Conservation (phyloP, 2,113 vertebrate species). For the Spea multiplicata region DNA sequence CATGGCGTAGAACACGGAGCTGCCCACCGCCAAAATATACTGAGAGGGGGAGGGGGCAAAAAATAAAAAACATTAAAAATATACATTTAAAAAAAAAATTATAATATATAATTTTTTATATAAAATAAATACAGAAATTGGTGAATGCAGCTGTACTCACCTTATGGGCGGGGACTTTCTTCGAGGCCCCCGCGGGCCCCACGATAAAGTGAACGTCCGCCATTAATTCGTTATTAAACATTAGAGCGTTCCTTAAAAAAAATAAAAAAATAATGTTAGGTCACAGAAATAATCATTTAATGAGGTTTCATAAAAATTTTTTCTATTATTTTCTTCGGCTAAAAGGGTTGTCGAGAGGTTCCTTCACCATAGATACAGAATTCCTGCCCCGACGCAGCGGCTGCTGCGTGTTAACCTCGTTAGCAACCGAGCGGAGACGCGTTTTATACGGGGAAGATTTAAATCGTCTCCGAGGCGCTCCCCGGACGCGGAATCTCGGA, state of each 20-base stretch:
- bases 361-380: not conserved
- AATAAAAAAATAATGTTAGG: conserved; percentile 10
- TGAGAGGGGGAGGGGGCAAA: conserved; percentile 57
- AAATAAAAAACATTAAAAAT: not conserved
- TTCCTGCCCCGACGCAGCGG: not conserved
- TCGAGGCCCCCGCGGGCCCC: conserved; percentile 76
- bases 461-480: not conserved
- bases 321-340: not conserved
- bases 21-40: conserved; percentile 97
- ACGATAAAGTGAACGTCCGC: conserved; percentile 95
- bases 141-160: conserved; percentile 57
- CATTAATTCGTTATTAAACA: conserved; percentile 99
- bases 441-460: not conserved
- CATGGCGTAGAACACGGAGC: conserved; percentile 98
- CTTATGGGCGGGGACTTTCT: conserved; percentile 94
- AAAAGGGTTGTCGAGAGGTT: not conserved
- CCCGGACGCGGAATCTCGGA: not conserved
- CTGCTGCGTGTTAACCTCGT: not conserved
- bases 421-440: not conserved
- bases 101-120: not conserved
- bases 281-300: not conserved
- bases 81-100: not conserved
- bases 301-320: no score
- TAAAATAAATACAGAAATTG: not conserved
- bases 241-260: conserved; percentile 85